These are phyloP conservation scores for Puffinus mauretanicus DNA, from an alignment of 2,113 vertebrate species.

Conservation along the genomic window DNA sequence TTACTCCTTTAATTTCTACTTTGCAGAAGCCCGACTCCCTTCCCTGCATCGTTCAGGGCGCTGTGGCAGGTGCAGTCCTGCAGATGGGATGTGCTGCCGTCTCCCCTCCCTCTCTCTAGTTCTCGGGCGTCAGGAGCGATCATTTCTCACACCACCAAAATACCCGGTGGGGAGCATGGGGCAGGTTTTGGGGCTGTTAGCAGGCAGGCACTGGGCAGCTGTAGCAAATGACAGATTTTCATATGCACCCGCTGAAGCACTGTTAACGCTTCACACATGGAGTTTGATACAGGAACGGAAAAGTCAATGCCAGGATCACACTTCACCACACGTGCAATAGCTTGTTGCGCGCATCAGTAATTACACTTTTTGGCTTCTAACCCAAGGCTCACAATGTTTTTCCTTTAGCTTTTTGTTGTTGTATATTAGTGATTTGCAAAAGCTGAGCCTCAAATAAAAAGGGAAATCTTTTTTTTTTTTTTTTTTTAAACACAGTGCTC, in stretches of 20 bases:
- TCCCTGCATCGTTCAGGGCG: background rate
- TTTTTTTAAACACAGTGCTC: background rate
- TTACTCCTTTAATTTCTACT: background rate
- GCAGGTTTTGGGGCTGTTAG: background rate
- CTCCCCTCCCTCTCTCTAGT: background rate
- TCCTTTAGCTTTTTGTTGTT: background rate
- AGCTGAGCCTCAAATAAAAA: background rate
- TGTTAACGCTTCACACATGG: background rate
- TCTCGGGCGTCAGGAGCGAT: background rate
- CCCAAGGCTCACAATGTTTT: background rate
- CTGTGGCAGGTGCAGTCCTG: background rate
- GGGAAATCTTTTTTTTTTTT: background rate
- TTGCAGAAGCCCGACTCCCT: background rate
- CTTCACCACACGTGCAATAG: background rate
- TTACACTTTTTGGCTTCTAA: background rate
- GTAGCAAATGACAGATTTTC: background rate
- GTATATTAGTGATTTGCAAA: background rate
- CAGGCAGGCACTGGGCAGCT: background rate
- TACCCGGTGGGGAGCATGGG: accelerated
- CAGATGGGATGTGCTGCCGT: background rate
- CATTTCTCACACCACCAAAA: background rate
- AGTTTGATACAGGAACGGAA: background rate
- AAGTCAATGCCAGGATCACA: slow-evolving; percentile 17
- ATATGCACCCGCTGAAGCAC: background rate
- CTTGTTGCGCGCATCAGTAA: background rate